Evolutionary conservation across 2,888 invertebrate species (phyloP), one percentile per base, ranked within the genome.

Genomic region (Eulithis testata): DNA sequence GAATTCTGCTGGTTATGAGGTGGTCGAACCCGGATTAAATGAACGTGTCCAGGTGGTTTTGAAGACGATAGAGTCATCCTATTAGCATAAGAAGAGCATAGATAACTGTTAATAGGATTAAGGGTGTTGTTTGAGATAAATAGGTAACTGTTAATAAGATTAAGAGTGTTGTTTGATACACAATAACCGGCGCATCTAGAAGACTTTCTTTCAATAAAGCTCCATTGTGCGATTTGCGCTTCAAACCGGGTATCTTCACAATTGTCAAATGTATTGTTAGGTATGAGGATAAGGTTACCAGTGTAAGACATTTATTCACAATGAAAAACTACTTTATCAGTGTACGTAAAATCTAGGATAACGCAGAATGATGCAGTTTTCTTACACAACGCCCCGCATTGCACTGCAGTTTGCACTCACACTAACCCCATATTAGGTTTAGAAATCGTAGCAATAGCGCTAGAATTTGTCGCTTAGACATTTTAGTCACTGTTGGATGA

Each of bases 1-100:
- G 51, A 49, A 37, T 57, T 66, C 60, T 63, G 49, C 49, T 57
- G 62, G 53, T 65, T 57, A 60, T 60, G 56, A 68, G 64, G 68
- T 66, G 52, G 65, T 65, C 57, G 66, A 68, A 68, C 71, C 66
- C 71, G 71, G 69, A 71, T 57, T 57, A 47, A 37, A 54, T 59
- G 37, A 56, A 55, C 11, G 37, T 57, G 51, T 9, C 27, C 44
- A 50, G 44, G 52, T 21, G 51, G 37, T 14, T 12, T 36, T 47
- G 36, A 55, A 56, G 50, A 62, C 43, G 55, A 55, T 61, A 36
- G 53, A 53, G 54, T 61, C 60, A 27, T 50, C 50, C 8, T 40
- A 60, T 60, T 62, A 56, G n/a, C 56, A 12, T 51, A 36, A 21
- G 14, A 40, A 50, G 11, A 27, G 49, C 40, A 21, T 37, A n/a